Percentiles rank a stretch among this genome's conserved stretches.
phyloP scores from a whole-genome alignment of 2,888 invertebrate genomes.

The Eupithecia subfuscata region DNA sequence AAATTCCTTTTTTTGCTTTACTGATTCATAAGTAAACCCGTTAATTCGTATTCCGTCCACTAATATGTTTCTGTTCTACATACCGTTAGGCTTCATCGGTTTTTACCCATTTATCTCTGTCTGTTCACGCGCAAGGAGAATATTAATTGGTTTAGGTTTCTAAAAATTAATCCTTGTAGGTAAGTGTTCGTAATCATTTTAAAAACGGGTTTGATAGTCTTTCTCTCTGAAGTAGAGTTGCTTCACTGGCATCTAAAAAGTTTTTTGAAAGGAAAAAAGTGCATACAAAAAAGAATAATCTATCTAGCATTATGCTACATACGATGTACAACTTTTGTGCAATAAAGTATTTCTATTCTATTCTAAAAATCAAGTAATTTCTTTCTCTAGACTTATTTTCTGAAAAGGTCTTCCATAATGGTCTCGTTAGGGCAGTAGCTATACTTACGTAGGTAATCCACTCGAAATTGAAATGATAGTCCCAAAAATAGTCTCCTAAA shows the following conservation, averaged over 20 bases:
- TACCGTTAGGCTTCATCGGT: slow-evolving; percentile 38
- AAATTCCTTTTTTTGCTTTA: not conserved
- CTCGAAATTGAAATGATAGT: not conserved
- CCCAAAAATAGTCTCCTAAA: not conserved
- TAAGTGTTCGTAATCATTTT: not conserved
- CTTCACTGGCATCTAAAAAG: not conserved
- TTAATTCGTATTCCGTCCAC: slow-evolving; percentile 29
- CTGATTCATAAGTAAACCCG: slow-evolving; percentile 24
- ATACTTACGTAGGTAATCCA: not conserved
- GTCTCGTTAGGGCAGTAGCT: not conserved
- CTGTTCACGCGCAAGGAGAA: slow-evolving; percentile 44
- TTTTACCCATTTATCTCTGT: slow-evolving; percentile 37
- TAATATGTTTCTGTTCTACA: slow-evolving; percentile 32
- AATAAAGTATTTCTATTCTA: no score
- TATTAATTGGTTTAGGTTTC: slow-evolving; percentile 40
- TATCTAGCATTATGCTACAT: no score
- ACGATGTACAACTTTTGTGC: no score
- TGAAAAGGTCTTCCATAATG: not conserved
- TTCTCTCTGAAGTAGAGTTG: not conserved
- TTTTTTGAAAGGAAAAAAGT: not conserved
- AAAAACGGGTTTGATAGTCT: not conserved
- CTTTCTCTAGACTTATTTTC: no score
- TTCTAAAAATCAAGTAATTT: not conserved
- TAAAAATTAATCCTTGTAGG: not conserved
- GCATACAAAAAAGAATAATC: not conserved